Base-by-base conservation (phyloP, 2,888 invertebrate genomes). In the Lissonota sp. region DNA sequence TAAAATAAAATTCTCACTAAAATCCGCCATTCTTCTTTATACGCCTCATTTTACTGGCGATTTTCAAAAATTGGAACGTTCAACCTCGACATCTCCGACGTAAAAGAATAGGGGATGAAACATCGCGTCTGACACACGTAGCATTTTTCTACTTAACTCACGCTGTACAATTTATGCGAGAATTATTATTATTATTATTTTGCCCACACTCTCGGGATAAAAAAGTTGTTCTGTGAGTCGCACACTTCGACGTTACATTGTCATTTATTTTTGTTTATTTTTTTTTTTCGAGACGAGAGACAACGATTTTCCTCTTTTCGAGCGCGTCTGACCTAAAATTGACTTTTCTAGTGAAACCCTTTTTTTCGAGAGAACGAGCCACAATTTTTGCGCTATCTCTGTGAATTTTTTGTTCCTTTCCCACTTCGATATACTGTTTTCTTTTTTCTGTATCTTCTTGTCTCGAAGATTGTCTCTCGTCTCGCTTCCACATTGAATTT, bases 171-270 rank as follows among this genome's bases (percentile, higher is more conserved):
- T 46, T 67, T 55, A 53, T 37, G 42, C 62, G 49, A 51, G 42
- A 58, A 62, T 66, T 8, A 5, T 53, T 64, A 6, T 37, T 58
- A 12, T 16, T 55, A 7, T 26, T 51, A 40, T n/a, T 39, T 5
- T 58, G 10, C 16, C 26, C 49, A 14, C 8, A 42, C 58, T 8
- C 12, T 75, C 26, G 73, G 72, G 80, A 62, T 57, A 42, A 72
- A 77, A 73, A 63, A 12, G 62, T 57, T 44, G 57, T 42, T 12
- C 6, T 40, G 5, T 8, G 49, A 74, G 63, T 64, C 69, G 40
- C 71, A 53, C 55, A 70, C 66, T 78, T 62, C 37, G 74, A 71
- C 74, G 67, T 66, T 78, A 74, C 70, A 74, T 74, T 71, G 16
- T 72, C n/a, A 62, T 53, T 12, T 53, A 14, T 53, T 46, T 76